Conservation (phyloP, 2,888 invertebrate species). For the Platypus cylindrus region DNA sequence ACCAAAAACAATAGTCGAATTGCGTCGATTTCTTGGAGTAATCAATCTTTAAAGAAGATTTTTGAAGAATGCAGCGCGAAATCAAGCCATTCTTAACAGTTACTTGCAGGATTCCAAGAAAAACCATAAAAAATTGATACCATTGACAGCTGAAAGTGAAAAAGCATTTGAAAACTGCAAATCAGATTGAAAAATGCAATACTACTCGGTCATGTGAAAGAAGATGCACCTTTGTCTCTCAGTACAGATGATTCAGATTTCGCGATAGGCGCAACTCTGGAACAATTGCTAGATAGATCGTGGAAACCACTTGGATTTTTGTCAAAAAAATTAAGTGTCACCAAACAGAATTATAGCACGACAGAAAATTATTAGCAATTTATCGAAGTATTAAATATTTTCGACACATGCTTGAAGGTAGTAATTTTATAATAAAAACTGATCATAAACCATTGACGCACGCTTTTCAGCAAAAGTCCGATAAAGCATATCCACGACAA, state of each 20-base stretch:
- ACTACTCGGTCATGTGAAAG: no score
- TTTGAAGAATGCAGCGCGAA: slow-evolving; percentile 6
- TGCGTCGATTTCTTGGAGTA: slow-evolving; percentile 7
- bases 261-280: no score
- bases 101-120: no score
- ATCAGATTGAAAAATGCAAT: no score
- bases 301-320: no score
- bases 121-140: no score
- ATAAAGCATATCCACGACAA: slow-evolving; percentile 17
- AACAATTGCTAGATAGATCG: no score
- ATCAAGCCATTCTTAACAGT: no score
- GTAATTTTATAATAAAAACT: slow-evolving; percentile 24
- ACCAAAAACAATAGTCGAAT: slow-evolving; percentile 3
- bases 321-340: slow-evolving; percentile 5
- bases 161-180: no score
- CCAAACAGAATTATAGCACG: slow-evolving; percentile 27
- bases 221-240: no score
- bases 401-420: slow-evolving; percentile 29
- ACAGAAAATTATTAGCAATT: slow-evolving; percentile 30
- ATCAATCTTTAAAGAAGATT: slow-evolving; percentile 8
- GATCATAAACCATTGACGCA: slow-evolving; percentile 25
- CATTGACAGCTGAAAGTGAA: no score
- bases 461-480: slow-evolving; percentile 6
- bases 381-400: slow-evolving; percentile 29
- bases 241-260: no score